phyloP scores from a whole-genome alignment of 2,797 vertebrate species.

The Ptychadena robeensis region DNA sequence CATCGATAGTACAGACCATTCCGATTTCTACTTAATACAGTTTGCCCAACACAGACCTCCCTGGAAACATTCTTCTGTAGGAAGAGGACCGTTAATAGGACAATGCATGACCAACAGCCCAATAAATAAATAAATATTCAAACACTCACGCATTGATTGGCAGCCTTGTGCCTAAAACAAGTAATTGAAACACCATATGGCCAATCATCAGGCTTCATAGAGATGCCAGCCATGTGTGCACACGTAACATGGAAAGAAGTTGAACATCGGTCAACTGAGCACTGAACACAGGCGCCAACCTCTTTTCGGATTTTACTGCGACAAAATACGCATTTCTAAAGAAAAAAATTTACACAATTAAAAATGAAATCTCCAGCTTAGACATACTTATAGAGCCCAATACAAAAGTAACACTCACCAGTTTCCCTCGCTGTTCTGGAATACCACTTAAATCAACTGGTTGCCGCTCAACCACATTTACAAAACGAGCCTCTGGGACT shows the following conservation, averaged over 20 bases:
- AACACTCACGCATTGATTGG: constrained; percentile 71
- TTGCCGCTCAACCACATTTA: constrained; percentile 85
- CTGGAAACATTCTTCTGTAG: constrained; percentile 27
- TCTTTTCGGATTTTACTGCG: constrained; percentile 79
- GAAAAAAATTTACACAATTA: background rate
- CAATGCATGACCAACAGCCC: background rate
- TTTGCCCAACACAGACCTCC: constrained; percentile 82
- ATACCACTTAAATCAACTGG: constrained; percentile 89
- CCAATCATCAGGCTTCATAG: constrained; percentile 94
- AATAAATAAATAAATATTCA: background rate
- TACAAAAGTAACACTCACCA: constrained; percentile 77
- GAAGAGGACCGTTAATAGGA: background rate
- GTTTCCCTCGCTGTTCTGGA: constrained; percentile 89
- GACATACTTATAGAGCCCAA: background rate
- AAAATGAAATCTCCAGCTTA: background rate
- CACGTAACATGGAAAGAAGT: constrained; percentile 98
- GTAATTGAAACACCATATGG: constrained; percentile 93
- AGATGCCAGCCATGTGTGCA: constrained; percentile 87
- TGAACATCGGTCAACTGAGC: constrained; percentile 89
- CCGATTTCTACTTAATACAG: constrained; percentile 87
- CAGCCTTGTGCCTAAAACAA: constrained; percentile 87
- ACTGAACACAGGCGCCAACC: constrained; percentile 92
- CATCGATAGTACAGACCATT: constrained; percentile 91
- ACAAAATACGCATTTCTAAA: constrained; percentile 92
- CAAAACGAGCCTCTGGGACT: constrained; percentile 89